These are phyloP conservation scores for Piliocolobus tephrosceles DNA, from an alignment of 2,113 vertebrate species.

Conservation along the genomic window DNA sequence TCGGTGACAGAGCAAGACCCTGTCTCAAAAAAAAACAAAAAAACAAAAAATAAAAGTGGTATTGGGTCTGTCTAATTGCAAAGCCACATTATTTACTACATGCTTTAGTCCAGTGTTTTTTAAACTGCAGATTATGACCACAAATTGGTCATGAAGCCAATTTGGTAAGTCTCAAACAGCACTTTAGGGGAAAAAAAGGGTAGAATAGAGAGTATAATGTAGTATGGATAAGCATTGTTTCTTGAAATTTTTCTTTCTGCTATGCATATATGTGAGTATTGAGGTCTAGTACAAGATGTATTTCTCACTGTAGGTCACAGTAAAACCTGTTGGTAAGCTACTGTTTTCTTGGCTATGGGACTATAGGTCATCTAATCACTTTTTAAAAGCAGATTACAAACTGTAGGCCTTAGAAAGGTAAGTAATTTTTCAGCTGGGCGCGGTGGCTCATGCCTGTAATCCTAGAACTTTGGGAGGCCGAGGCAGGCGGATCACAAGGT, in stretches of 20 bases:
- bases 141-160: not conserved
- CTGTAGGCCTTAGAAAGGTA: not conserved
- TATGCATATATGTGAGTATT: not conserved
- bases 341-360: not conserved
- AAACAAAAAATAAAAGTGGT: too few species aligned
- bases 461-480: too few species aligned
- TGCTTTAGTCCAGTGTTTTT: not conserved
- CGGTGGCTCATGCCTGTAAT: too few species aligned
- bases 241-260: slow-evolving; percentile 14
- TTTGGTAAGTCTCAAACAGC: not conserved
- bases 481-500: too few species aligned
- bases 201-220: not conserved
- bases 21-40: too few species aligned
- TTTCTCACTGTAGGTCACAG: not conserved
- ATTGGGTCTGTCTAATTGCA: not conserved
- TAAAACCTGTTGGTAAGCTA: not conserved
- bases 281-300: not conserved
- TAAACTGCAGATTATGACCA: not conserved
- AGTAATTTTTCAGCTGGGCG: not conserved
- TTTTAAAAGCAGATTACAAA: not conserved
- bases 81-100: not conserved
- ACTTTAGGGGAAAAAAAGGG: not conserved
- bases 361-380: not conserved
- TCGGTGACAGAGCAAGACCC: too few species aligned
- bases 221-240: not conserved